Conservation (phyloP, 1,140 invertebrate species). For the Grapholita molesta region DNA sequence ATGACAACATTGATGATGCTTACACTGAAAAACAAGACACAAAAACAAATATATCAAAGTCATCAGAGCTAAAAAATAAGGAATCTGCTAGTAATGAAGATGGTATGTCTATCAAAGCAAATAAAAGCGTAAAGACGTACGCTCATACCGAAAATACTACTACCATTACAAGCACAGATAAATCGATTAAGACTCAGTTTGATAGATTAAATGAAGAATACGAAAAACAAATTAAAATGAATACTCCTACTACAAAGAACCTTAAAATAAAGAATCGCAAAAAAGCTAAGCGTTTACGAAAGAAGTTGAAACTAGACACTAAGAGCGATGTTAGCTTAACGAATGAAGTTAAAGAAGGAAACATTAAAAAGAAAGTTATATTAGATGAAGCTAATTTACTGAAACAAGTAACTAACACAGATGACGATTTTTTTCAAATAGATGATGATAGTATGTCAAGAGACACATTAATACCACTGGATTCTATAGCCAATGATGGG, state of each 20-base stretch:
- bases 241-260: not conserved
- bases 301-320: not conserved
- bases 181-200: not conserved
- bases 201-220: constrained; percentile 29
- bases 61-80: not conserved
- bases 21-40: not conserved
- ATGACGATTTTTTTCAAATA: constrained; percentile 10
- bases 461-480: constrained; percentile 17
- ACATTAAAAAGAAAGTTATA: constrained; percentile 22
- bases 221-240: constrained; percentile 26
- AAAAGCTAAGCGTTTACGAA: not conserved
- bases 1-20: not conserved
- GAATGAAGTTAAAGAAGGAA: constrained; percentile 32
- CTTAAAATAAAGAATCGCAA: not conserved
- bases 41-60: not conserved
- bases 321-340: constrained; percentile 38
- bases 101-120: not conserved
- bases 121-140: not conserved
- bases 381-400: not conserved
- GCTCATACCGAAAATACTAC: not conserved
- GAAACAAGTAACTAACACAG: not conserved
- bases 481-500: not conserved
- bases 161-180: not conserved
- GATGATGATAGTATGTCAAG: constrained; percentile 41
- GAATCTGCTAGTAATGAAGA: not conserved